Evolutionary conservation across 2,113 vertebrate genomes (phyloP), one percentile per base, ranked within the genome.

Genomic region (Thamnaconus septentrionalis): DNA sequence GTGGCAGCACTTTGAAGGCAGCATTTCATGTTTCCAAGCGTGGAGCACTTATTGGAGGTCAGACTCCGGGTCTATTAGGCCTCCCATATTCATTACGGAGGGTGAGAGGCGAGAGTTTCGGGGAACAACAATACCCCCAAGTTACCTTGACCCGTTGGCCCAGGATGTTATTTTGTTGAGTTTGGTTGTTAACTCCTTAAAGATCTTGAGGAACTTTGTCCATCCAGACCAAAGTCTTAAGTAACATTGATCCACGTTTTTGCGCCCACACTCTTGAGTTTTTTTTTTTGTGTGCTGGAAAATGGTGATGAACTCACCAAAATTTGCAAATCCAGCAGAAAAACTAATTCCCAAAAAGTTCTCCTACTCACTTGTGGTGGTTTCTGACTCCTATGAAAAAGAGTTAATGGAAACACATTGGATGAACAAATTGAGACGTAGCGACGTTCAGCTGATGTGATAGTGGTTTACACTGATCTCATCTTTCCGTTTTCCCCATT

Each of bases 11-110:
- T 93, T 91, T 85, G 87, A 85, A 86, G 90, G 75, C 74, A 59
- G 79, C 85, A 86, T 89, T 87, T 90, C 85, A 75, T 79, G 85
- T 87, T 88, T 87, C 73, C 77, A 83, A 87, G 85, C 42, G 75
- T 79, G 79, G 81, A 87, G 64, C 87, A 91, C 86, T 91, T 93
- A 88, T 76, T 82, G 75, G 64, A 79, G 88, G 91, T 91, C 88
- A 87, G 79, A 74, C 87, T 67, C 40, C 31, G 65, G 85, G 82
- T 89, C 77, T 85, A 87, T 91, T 90, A 91, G 88, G 79, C 76
- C 81, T 84, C 88, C 90, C 87, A 81, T 90, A 89, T 92, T 91
- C 82, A 87, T 90, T 90, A 87, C 61, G 48, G 50, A 80, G 84
- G 83, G 85, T 59, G 74, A 88, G 83, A 79, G 80, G 85, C 78